Evolutionary conservation across 2,113 vertebrate species (phyloP).

Genomic region (Acanthisitta chloris): DNA sequence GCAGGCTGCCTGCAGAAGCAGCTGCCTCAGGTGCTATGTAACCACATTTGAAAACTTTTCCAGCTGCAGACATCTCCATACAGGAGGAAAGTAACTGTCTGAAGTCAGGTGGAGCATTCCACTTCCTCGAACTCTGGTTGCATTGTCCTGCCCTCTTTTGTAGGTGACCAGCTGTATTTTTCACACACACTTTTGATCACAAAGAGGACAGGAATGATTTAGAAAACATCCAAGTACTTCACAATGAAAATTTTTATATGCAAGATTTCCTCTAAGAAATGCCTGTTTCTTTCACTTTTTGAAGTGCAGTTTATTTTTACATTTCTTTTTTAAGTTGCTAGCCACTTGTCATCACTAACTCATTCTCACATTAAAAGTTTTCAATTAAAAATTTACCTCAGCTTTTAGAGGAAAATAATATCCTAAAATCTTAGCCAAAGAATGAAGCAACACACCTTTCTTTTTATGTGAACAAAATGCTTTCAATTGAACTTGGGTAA

Average conservation of each 20-base stretch:
- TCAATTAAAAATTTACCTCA: not conserved
- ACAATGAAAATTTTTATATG: not conserved
- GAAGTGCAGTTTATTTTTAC: not conserved
- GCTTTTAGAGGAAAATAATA: not conserved
- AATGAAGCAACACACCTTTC: not conserved
- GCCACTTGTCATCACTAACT: not conserved
- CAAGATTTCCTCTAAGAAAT: not conserved
- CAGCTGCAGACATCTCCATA: not conserved
- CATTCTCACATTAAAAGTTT: not conserved
- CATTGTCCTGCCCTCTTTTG: not conserved
- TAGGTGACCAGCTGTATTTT: not conserved
- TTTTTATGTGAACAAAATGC: not conserved
- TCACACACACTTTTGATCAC: not conserved
- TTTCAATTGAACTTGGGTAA: not conserved
- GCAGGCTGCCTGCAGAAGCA: not conserved
- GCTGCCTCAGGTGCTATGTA: not conserved
- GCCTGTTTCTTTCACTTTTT: not conserved
- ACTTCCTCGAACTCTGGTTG: not conserved
- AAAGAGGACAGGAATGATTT: not conserved
- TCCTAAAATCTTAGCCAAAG: not conserved
- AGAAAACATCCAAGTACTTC: not conserved
- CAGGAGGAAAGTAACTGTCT: not conserved
- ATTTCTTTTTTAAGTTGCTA: not conserved
- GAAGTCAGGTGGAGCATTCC: not conserved
- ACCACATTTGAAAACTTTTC: not conserved